Conservation (phyloP, 1,140 invertebrate species). For the Sinonovacula constricta region DNA sequence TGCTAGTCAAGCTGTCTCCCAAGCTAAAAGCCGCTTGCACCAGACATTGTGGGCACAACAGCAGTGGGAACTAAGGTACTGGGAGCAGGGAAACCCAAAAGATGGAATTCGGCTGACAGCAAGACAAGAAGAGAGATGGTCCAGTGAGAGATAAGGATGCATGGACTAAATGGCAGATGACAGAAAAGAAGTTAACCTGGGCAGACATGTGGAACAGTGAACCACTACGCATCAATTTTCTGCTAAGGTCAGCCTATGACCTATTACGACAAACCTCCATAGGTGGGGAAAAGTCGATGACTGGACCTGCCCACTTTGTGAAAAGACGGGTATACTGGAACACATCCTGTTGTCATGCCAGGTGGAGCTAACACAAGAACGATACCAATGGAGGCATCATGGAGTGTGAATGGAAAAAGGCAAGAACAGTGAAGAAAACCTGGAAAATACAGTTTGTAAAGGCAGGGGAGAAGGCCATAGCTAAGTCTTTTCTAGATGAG, state of each 20-base stretch:
- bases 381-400: slow-evolving; percentile 28
- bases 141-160: not conserved
- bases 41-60: not conserved
- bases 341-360: slow-evolving; percentile 16
- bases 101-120: not conserved
- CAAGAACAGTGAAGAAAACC: not conserved
- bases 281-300: slow-evolving; percentile 8
- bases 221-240: slow-evolving; percentile 11
- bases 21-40: not conserved
- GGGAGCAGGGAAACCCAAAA: not conserved
- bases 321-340: slow-evolving; percentile 15
- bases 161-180: not conserved
- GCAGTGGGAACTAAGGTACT: not conserved
- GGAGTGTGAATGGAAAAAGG: not conserved
- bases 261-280: slow-evolving; percentile 16
- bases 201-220: slow-evolving; percentile 1
- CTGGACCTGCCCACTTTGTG: slow-evolving; percentile 6
- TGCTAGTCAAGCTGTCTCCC: not conserved
- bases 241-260: slow-evolving; percentile 26
- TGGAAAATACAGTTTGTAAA: not conserved
- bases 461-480: not conserved
- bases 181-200: not conserved
- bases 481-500: not conserved
- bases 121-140: not conserved
- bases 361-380: not conserved